Evolutionary conservation across 2,888 invertebrate species (phyloP), one percentile per base, ranked within the genome.

Genomic region (Odontocolon sp.): DNA sequence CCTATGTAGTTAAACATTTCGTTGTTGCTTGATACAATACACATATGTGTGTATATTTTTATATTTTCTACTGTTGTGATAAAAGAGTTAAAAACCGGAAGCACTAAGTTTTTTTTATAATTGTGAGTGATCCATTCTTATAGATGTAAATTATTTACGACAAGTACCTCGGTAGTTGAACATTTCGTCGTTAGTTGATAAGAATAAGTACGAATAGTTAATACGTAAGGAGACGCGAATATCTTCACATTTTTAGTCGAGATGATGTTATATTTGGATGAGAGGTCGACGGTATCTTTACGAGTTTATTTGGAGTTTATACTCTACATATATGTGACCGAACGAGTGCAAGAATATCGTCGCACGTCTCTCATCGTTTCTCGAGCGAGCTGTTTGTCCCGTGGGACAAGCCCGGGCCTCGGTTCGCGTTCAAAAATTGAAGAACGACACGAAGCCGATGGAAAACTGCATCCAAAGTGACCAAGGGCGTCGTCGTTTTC

Each of bases 401-500:
- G 70, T 56, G 85, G 81, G 83, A 82, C 21, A 54, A 40, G 11
- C 47, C 42, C 33, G 26, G 42, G 50, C 31, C 50, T 69, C 64
- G 64, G 64, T 38, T 56, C 56, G 40, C 86, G 84, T 83, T 88
- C 86, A 90, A 90, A 89, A 89, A 89, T 89, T 89, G 89, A 90
- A 87, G 89, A 83, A 87, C 86, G 82, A 77, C 57, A 84, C 84
- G 82, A 84, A 33, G 73, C 42, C 77, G 70, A 76, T 71, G 78
- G 70, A 85, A 87, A 89, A 88, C 88, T 88, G 87, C 88, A 88
- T 87, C 84, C 82, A 82, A 86, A 87, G 87, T 89, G 89, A 89
- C 88, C 89, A 88, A 86, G 85, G 86, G 82, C 80, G 78, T 61
- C 79, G 70, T 75, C 59, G 76, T 45, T 57, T 28, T 84, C 86